Evolutionary conservation across 1,140 invertebrate species (phyloP).

Genomic region (Diorhabda sublineata): DNA sequence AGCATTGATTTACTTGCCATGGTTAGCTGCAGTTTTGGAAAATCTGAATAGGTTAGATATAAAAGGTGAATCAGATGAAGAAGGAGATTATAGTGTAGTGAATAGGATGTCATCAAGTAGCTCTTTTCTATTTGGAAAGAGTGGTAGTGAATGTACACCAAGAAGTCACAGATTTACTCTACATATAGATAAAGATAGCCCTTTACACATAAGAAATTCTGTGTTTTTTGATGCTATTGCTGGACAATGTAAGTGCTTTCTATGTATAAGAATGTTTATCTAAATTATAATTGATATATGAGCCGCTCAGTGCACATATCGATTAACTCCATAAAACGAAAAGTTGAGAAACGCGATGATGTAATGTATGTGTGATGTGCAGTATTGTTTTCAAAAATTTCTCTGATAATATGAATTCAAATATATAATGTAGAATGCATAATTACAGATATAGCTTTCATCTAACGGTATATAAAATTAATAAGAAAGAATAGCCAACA

Average conservation of each 20-base stretch:
- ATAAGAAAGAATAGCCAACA: too few species aligned
- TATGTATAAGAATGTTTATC: too few species aligned
- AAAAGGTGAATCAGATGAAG: constrained; percentile 41
- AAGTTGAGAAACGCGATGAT: too few species aligned
- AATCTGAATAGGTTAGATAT: constrained; percentile 64
- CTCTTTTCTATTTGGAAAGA: constrained; percentile 40
- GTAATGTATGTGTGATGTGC: too few species aligned
- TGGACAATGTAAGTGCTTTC: constrained; percentile 55
- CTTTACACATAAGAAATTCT: constrained; percentile 63
- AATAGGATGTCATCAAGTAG: constrained; percentile 52
- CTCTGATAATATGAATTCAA: too few species aligned
- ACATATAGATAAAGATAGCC: constrained; percentile 56
- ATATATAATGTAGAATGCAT: too few species aligned
- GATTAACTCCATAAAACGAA: too few species aligned
- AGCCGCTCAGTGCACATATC: too few species aligned
- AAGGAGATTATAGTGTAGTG: constrained; percentile 46
- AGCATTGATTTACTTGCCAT: constrained; percentile 84
- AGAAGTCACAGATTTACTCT: constrained; percentile 50
- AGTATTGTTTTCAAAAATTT: too few species aligned
- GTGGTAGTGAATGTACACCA: constrained; percentile 38
- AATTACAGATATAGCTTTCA: too few species aligned
- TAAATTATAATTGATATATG: too few species aligned
- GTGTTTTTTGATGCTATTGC: constrained; percentile 75
- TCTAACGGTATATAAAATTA: too few species aligned
- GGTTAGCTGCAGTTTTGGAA: constrained; percentile 81